Percentiles rank a stretch among this genome's conserved stretches.
Conservation (phyloP, 2,113 vertebrate genomes). For the Pyrgilauda ruficollis region DNA sequence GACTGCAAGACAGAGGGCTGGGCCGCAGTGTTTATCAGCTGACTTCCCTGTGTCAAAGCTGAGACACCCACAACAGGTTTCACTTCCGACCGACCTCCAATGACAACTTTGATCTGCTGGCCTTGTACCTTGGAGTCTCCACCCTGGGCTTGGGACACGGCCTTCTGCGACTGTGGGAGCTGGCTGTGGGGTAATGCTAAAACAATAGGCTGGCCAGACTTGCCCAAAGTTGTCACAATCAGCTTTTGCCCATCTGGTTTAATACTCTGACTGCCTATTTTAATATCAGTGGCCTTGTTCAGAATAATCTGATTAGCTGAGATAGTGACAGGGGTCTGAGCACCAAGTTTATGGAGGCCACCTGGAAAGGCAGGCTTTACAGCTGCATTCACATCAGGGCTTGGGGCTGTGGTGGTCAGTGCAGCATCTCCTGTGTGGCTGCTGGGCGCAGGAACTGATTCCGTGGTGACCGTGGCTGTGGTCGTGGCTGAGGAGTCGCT, state of each 20-base stretch:
- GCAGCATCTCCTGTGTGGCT: slow-evolving; percentile 71
- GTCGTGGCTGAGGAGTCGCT: slow-evolving; percentile 47
- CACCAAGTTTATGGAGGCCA: slow-evolving; percentile 84
- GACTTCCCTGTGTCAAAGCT: slow-evolving; percentile 78
- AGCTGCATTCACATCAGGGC: slow-evolving; percentile 70
- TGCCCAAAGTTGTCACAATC: slow-evolving; percentile 89
- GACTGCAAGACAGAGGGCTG: slow-evolving; percentile 85
- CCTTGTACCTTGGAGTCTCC: slow-evolving; percentile 81
- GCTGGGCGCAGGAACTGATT: slow-evolving; percentile 68
- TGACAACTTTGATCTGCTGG: slow-evolving; percentile 92
- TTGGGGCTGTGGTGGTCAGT: slow-evolving; percentile 63
- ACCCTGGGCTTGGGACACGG: slow-evolving; percentile 72
- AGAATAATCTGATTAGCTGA: slow-evolving; percentile 92
- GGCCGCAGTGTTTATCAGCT: slow-evolving; percentile 77
- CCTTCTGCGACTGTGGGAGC: slow-evolving; percentile 74
- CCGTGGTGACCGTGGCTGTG: slow-evolving; percentile 50
- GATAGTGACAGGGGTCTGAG: slow-evolving; percentile 83
- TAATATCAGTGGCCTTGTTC: slow-evolving; percentile 86
- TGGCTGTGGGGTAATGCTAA: slow-evolving; percentile 87
- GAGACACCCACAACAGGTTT: slow-evolving; percentile 86
- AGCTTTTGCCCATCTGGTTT: slow-evolving; percentile 95
- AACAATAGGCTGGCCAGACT: slow-evolving; percentile 90
- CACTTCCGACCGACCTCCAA: slow-evolving; percentile 86
- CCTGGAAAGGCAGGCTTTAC: slow-evolving; percentile 76
- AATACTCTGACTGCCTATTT: slow-evolving; percentile 79